A percentile compares a stretch with the other conserved stretches of the same genome.
Conservation (phyloP, 1,140 invertebrate genomes). For the Eubasilissa regina region DNA sequence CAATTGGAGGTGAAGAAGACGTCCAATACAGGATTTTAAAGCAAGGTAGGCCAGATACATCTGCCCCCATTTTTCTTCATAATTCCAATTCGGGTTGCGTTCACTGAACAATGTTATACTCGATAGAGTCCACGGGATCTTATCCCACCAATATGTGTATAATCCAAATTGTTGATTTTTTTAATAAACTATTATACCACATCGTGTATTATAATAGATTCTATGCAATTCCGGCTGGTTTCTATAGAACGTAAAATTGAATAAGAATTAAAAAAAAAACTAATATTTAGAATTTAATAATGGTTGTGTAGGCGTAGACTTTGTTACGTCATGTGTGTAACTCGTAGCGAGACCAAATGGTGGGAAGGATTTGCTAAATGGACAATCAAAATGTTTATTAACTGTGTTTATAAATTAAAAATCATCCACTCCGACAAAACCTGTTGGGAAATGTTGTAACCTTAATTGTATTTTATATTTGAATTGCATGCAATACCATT, state of each 20-base stretch:
- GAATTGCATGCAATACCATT: slow-evolving; percentile 15
- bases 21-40: no score
- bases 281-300: neutral
- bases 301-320: neutral
- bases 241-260: neutral
- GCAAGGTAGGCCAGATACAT: no score
- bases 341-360: slow-evolving; percentile 9
- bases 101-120: no score
- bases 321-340: neutral
- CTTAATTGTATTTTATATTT: slow-evolving; percentile 47
- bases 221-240: neutral
- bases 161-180: no score
- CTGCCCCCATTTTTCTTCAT: no score
- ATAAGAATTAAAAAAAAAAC: no score
- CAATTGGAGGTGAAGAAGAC: no score
- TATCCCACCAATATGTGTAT: no score
- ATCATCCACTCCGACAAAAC: slow-evolving; percentile 51
- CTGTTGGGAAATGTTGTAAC: slow-evolving; percentile 40
- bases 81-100: no score
- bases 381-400: slow-evolving; percentile 60
- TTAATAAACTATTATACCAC: no score
- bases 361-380: slow-evolving; percentile 56
- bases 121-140: no score
- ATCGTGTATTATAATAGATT: no score
- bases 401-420: slow-evolving; percentile 59